A percentile compares a stretch with the other conserved stretches of the same genome.
phyloP scores from a whole-genome alignment of 2,113 vertebrate species.

The Corydoras maculifer region DNA sequence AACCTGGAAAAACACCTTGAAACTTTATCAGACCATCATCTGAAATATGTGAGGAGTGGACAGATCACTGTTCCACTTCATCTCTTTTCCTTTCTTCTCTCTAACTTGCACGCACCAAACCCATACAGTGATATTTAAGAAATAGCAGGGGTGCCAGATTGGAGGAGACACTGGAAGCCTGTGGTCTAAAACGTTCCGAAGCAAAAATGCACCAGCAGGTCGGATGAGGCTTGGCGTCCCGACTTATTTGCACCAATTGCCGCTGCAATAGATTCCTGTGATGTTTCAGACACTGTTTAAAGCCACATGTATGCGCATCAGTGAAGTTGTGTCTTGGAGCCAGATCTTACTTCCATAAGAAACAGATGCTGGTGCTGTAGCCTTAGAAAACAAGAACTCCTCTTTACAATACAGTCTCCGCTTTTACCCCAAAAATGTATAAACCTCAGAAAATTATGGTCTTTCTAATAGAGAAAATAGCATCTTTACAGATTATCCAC shows the following conservation, averaged over 20 bases:
- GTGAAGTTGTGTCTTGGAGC: constrained; percentile 14
- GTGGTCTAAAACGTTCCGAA: constrained; percentile 32
- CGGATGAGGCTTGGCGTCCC: constrained; percentile 28
- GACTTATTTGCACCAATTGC: constrained; percentile 25
- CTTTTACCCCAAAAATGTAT: constrained; percentile 23
- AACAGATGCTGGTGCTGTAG: constrained; percentile 37
- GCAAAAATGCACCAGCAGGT: constrained; percentile 21
- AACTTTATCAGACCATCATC: constrained; percentile 29
- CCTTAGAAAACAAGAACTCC: constrained; percentile 21
- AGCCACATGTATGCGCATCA: constrained; percentile 35
- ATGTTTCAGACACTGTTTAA: constrained; percentile 38
- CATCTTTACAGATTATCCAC: constrained; percentile 24
- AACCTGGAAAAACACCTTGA: constrained; percentile 32
- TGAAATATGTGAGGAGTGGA: constrained; percentile 29
- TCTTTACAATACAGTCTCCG: constrained; percentile 20
- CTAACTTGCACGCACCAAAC: constrained; percentile 6
- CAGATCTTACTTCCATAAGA: constrained; percentile 22
- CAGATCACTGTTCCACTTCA: constrained; percentile 3
- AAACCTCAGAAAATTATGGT: constrained; percentile 20
- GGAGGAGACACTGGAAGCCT: constrained; percentile 31
- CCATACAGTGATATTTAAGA: constrained; percentile 20
- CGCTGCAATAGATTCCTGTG: constrained; percentile 39
- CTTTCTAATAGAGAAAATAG: constrained; percentile 17
- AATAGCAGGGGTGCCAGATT: constrained; percentile 32
- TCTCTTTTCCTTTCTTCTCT: background rate